Evolutionary conservation across 2,888 invertebrate species (phyloP).

Genomic region (Galerucella pusilla): DNA sequence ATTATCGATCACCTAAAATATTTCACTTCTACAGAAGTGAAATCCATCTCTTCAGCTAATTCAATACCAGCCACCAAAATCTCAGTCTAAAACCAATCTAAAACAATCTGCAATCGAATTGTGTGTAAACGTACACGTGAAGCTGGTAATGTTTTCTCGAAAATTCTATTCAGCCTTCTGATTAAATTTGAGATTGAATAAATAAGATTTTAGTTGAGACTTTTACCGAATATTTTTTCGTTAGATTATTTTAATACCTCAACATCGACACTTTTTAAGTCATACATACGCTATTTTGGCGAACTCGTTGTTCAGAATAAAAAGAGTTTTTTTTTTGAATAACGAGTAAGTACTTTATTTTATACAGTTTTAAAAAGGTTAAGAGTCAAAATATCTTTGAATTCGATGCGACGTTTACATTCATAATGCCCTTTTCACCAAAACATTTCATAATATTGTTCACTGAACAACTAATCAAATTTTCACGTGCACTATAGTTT

Average conservation of each 20-base stretch:
- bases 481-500: too few species aligned
- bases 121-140: too few species aligned
- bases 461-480: too few species aligned
- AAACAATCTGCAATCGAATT: too few species aligned
- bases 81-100: too few species aligned
- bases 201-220: neutral
- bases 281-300: constrained; percentile 2
- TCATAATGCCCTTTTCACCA: too few species aligned
- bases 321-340: neutral
- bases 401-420: neutral
- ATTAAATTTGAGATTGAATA: neutral
- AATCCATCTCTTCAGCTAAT: too few species aligned
- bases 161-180: neutral
- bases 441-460: too few species aligned
- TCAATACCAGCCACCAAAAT: too few species aligned
- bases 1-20: too few species aligned
- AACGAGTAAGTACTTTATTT: neutral
- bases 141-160: neutral
- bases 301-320: neutral
- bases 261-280: neutral
- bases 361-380: neutral
- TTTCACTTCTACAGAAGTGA: too few species aligned
- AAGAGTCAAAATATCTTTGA: neutral
- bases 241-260: constrained; percentile 8
- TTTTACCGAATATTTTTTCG: neutral